Evolutionary conservation across 1,140 invertebrate genomes (phyloP).

Genomic region (Tetraneura akinire): DNA sequence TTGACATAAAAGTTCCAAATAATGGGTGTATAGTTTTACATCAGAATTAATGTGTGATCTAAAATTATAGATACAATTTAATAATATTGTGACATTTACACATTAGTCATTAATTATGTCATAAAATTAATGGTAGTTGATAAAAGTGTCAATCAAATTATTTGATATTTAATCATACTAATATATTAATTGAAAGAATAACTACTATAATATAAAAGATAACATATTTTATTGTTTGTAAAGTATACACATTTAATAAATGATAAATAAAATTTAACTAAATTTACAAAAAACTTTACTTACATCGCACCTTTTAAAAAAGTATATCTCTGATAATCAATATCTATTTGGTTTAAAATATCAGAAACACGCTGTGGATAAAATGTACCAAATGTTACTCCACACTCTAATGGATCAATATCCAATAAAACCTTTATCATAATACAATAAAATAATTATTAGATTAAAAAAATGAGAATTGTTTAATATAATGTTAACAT

Average conservation of each 20-base stretch:
- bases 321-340: constrained; percentile 27
- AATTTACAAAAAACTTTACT: constrained; percentile 2
- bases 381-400: constrained; percentile 53
- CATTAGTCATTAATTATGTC: no score
- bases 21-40: constrained; percentile 40
- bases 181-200: no score
- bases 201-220: no score
- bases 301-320: constrained; percentile 53
- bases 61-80: neutral
- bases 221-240: no score
- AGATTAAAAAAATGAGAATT: neutral
- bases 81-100: no score
- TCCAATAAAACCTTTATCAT: constrained; percentile 53
- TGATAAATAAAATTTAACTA: no score
- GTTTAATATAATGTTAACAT: no score
- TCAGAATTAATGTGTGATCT: constrained; percentile 16
- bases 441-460: neutral
- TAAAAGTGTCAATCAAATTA: no score
- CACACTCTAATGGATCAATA: constrained; percentile 54
- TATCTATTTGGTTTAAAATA: constrained; percentile 29
- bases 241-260: no score
- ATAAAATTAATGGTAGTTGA: no score
- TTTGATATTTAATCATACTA: no score
- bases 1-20: constrained; percentile 52
- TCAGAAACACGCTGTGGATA: constrained; percentile 7